Evolutionary conservation across 1,140 invertebrate genomes (phyloP).

Genomic region (Rhagoletis pomonella): DNA sequence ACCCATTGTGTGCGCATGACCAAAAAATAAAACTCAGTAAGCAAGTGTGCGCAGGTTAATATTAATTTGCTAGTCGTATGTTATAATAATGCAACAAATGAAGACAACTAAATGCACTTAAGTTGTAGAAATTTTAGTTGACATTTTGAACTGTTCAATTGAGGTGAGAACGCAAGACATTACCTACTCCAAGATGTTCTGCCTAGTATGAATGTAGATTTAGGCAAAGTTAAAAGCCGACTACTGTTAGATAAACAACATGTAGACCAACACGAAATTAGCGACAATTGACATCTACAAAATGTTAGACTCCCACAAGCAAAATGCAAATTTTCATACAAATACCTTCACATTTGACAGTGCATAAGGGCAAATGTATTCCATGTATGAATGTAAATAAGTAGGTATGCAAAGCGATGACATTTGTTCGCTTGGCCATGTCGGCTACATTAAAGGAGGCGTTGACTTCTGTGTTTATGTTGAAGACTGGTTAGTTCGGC

Average conservation of each 20-base stretch:
- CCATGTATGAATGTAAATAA: neutral
- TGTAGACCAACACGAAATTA: constrained; percentile 23
- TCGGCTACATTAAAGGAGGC: neutral
- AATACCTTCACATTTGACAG: constrained; percentile 23
- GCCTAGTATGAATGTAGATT: neutral
- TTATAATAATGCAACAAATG: neutral
- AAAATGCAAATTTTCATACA: constrained; percentile 32
- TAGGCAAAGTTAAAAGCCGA: neutral
- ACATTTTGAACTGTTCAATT: neutral
- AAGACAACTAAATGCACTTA: neutral
- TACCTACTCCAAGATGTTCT: too few species aligned
- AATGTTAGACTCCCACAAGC: constrained; percentile 13
- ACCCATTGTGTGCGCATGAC: neutral
- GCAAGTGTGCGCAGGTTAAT: too few species aligned
- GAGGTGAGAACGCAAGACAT: neutral
- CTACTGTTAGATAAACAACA: neutral
- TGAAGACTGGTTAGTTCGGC: neutral
- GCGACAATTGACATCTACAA: constrained; percentile 41
- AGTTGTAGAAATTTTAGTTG: neutral
- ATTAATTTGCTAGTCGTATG: neutral
- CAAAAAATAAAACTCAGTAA: too few species aligned
- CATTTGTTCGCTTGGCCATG: constrained; percentile 17
- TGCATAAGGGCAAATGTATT: neutral
- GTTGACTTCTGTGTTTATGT: constrained; percentile 6
- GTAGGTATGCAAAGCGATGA: neutral